Base-by-base conservation (phyloP, 2,113 vertebrate species). In the Scatophagus argus region DNA sequence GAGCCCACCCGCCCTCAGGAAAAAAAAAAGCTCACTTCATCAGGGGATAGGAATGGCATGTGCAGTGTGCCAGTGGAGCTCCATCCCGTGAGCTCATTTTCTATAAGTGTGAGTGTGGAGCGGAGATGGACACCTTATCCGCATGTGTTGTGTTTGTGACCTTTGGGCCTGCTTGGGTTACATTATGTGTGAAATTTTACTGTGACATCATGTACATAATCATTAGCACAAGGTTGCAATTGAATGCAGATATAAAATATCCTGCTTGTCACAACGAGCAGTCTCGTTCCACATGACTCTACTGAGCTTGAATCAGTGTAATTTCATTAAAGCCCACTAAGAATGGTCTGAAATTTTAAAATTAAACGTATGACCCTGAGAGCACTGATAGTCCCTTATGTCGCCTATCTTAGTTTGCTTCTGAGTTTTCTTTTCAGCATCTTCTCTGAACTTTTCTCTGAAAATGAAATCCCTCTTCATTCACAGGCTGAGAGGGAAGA, bases 1-100 rank as follows among this genome's bases (percentile, higher is more conserved):
- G 75, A 88, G 65, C 10, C 52, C 54, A 65, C 61, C 78, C 49
- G 4, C 32, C 46, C 73, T 72, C 65, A 25, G 69, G 83, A 74
- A 60, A 84, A 83, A 74, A 49, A 81, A 76, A 71, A 55, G 58
- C 67, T 79, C 56, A 0, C 72, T 82, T 41, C 86, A 79, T 90
- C 89, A 88, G 68, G 52, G 82, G 86, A 88, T 27, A 68, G 87
- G 88, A 88, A 89, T 91, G 90, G 74, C 75, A 87, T 62, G 69
- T 6, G 6, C 59, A 47, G 64, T 55, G 83, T 81, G 85, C 82
- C 75, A 79, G 44, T 3, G 6, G 44, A 56, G 73, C 71, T 54
- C 62, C 47, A 3, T 64, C 46, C 39, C 82, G 79, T 90, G 87
- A 88, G 79, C 77, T 91, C 87, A 92, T 82, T 70, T 70, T 85